Base-by-base conservation (phyloP, 2,113 vertebrate species). In the Ursus arctos region DNA sequence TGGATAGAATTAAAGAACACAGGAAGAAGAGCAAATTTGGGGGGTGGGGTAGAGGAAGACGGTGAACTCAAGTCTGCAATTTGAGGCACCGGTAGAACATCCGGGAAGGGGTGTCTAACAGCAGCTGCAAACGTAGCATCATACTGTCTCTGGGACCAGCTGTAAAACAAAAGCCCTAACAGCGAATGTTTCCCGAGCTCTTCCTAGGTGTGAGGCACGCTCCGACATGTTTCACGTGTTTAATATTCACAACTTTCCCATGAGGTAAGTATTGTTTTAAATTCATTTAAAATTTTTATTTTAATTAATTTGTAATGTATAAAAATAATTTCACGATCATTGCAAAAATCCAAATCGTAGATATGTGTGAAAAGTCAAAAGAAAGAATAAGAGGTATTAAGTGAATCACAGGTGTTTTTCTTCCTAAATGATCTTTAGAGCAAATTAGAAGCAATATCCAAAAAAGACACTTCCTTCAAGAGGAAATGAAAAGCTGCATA, bases 391-490 rank as follows among this genome's bases (percentile, higher is more conserved):
- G 6, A 13, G 13, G 22, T 76, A 24, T 88, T 92, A 82, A 77
- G 31, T 26, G 72, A 88, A 55, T 72, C 36, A 94, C 0, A n/a
- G 59, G 24, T 59, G 59, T 84, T 59, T 65, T 31, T 71, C 80
- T 77, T 53, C 47, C 59, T 43, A 86, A 90, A 43, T 67, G 82
- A 82, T 87, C 7, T 83, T 94, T 71, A 67, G 81, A 77, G 76
- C 16, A 96, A 90, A 96, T 65, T 85, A 85, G 69, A 90, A 88
- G 15, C 36, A 87, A 90, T 72, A 84, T 84, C 51, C 19, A 55
- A 63, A 79, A 88, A 65, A 76, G 47, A 71, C 13, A n/a, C 8
- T 51, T 16, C 65, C 24, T 87, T 82, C 49, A 91, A 94, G 26
- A 96, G 33, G 65, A 81, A 96, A 43, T 74, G 77, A 85, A 86